Percentiles rank a stretch among this genome's conserved stretches.
phyloP scores from a whole-genome alignment of 2,888 invertebrate genomes.

The Drosophila algonquin region DNA sequence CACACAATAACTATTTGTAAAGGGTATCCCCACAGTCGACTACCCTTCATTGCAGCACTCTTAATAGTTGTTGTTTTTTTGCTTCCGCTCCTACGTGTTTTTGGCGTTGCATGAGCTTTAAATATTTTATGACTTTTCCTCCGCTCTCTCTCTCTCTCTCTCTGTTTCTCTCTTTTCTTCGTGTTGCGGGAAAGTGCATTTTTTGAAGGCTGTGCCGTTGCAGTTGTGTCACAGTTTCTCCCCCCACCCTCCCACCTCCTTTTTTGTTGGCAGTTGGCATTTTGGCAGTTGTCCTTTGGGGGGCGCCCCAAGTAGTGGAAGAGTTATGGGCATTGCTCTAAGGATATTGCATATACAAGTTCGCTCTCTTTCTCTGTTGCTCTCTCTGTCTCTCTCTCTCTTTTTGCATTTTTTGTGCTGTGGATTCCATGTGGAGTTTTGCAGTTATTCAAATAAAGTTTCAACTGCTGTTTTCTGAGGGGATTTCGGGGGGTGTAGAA shows the following conservation, averaged over 20 bases:
- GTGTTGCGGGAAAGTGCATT: constrained; percentile 25
- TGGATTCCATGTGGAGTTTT: not conserved
- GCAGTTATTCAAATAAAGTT: not conserved
- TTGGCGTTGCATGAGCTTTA: constrained; percentile 56
- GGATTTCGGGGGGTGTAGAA: not conserved
- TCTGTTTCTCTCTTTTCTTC: not conserved
- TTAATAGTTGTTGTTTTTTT: not conserved
- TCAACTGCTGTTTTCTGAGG: not conserved
- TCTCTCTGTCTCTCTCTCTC: not conserved
- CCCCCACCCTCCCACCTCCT: not conserved
- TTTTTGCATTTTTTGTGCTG: too few species aligned
- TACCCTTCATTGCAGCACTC: not conserved
- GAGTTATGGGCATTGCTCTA: not conserved
- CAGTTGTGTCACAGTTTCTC: constrained; percentile 37
- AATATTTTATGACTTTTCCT: constrained; percentile 63
- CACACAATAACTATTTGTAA: too few species aligned
- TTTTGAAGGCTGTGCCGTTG: constrained; percentile 55
- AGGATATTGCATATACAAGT: constrained; percentile 6
- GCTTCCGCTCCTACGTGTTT: constrained; percentile 26
- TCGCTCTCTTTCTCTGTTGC: not conserved
- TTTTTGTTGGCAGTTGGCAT: constrained; percentile 36
- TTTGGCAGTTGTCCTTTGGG: constrained; percentile 45
- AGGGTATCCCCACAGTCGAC: not conserved
- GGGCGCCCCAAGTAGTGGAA: constrained; percentile 7
- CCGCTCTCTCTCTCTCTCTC: not conserved